A percentile compares a stretch with the other conserved stretches of the same genome.
Conservation (phyloP, 2,797 vertebrate species). For the Spizella passerina region DNA sequence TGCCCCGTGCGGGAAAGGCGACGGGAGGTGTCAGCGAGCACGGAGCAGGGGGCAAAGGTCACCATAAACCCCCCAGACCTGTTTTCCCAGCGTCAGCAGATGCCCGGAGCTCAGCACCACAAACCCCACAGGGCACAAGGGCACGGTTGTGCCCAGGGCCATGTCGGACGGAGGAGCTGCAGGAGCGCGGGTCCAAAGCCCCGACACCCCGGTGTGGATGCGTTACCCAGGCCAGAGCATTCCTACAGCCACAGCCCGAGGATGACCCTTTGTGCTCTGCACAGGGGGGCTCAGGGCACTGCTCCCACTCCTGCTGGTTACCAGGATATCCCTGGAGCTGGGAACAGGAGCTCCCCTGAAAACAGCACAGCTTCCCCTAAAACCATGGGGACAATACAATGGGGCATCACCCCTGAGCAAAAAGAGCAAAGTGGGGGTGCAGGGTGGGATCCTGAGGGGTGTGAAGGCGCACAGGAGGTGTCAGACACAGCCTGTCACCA, state of each 20-base stretch:
- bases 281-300: not conserved
- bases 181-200: not conserved
- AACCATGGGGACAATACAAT: accelerated
- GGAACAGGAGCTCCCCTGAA: not conserved
- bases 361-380: not conserved
- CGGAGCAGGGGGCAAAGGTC: not conserved
- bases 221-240: accelerated
- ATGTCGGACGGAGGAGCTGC: accelerated
- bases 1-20: accelerated
- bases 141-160: not conserved
- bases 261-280: accelerated
- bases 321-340: not conserved
- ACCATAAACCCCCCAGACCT: not conserved
- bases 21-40: not conserved
- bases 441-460: accelerated
- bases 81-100: not conserved
- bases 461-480: accelerated
- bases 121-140: no score
- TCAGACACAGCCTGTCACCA: not conserved
- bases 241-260: accelerated
- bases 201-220: accelerated
- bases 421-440: not conserved
- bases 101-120: not conserved
- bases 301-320: not conserved
- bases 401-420: not conserved